A percentile compares a stretch with the other conserved stretches of the same genome.
These are phyloP conservation scores for Dicyrtomina minuta DNA, from an alignment of 2,888 invertebrate species.

Conservation along the genomic window DNA sequence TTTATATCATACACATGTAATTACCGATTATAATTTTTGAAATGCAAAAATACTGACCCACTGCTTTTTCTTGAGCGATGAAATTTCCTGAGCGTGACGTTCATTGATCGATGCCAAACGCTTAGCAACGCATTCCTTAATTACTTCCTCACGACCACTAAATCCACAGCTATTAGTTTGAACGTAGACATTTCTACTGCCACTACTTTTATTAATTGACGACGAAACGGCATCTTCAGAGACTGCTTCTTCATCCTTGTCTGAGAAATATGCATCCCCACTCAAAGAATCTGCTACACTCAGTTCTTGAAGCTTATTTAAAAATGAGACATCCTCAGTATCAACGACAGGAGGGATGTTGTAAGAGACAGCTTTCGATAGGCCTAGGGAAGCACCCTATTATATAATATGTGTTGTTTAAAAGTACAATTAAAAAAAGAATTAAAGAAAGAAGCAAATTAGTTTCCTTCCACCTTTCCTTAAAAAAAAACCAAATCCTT, in stretches of 20 bases:
- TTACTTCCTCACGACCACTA: background rate
- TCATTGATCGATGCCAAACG: slow-evolving; percentile 64
- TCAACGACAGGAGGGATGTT: slow-evolving; percentile 29
- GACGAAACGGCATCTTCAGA: slow-evolving; percentile 62
- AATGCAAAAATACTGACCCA: slow-evolving; percentile 68
- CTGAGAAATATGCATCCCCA: slow-evolving; percentile 47
- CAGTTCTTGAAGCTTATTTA: slow-evolving; percentile 24
- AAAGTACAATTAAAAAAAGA: no score
- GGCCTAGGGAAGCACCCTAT: slow-evolving; percentile 8
- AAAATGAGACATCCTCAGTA: slow-evolving; percentile 41
- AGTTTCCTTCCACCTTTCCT: no score
- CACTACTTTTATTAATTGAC: slow-evolving; percentile 60
- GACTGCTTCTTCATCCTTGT: slow-evolving; percentile 49
- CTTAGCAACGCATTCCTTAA: slow-evolving; percentile 56
- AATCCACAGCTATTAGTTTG: slow-evolving; percentile 35
- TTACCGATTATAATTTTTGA: no score
- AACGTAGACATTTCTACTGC: slow-evolving; percentile 53
- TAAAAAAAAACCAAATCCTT: no score
- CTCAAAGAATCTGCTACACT: slow-evolving; percentile 38
- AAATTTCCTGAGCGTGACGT: slow-evolving; percentile 67
- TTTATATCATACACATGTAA: no score
- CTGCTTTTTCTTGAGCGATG: slow-evolving; percentile 74
- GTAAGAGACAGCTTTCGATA: slow-evolving; percentile 10
- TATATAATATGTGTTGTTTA: background rate
- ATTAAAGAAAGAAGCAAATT: no score